Conservation (phyloP, 2,797 vertebrate species). For the Enteromius mattozi region DNA sequence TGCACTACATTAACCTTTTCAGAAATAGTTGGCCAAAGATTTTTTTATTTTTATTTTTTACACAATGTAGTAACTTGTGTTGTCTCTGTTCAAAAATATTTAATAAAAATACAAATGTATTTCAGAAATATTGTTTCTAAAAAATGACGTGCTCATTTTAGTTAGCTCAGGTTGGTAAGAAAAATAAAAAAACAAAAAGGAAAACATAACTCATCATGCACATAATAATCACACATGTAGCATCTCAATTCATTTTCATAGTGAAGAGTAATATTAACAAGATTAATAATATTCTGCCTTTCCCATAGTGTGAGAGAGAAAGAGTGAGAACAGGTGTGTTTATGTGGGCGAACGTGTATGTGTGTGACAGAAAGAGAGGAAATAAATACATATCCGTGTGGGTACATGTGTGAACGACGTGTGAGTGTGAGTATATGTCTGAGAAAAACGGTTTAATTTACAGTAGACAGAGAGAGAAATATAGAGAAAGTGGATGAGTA, state of each 20-base stretch:
- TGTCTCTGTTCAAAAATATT: not conserved
- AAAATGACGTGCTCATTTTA: not conserved
- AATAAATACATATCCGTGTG: slow-evolving; percentile 29
- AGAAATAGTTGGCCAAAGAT: not conserved
- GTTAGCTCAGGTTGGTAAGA: not conserved
- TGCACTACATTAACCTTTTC: not conserved
- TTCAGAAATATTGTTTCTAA: not conserved
- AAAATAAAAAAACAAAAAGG: not conserved
- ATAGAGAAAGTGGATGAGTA: not conserved
- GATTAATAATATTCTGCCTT: slow-evolving; percentile 5
- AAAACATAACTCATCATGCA: not conserved
- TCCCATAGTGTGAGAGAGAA: not conserved
- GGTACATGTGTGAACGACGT: not conserved
- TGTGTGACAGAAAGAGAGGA: not conserved
- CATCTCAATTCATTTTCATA: not conserved
- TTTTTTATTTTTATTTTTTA: not conserved
- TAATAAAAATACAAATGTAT: not conserved
- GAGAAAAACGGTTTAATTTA: slow-evolving; percentile 11
- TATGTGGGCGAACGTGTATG: not conserved
- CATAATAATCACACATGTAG: not conserved
- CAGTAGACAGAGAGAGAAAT: not conserved
- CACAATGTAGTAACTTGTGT: not conserved
- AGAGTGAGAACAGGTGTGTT: not conserved
- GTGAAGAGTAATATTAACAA: not conserved
- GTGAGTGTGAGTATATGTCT: slow-evolving; percentile 2